These are phyloP conservation scores for Metopolophium dirhodum DNA, from an alignment of 1,140 invertebrate genomes.

Conservation along the genomic window DNA sequence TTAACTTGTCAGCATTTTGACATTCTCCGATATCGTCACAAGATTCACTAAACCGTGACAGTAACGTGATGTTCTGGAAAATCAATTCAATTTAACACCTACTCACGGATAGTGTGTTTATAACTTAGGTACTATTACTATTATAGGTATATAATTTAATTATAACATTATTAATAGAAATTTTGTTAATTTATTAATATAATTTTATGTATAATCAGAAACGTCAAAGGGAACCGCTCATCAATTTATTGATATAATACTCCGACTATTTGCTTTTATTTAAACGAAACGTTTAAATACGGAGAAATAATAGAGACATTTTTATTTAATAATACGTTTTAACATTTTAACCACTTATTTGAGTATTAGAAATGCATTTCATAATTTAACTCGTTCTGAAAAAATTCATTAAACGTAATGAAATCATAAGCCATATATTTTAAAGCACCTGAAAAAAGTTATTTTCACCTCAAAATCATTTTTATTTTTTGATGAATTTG, in stretches of 20 bases:
- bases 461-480: too few species aligned
- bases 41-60: conserved; percentile 64
- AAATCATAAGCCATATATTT: too few species aligned
- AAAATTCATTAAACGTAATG: too few species aligned
- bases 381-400: background rate
- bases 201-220: background rate
- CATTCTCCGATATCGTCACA: conserved; percentile 72
- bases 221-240: background rate
- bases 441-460: too few species aligned
- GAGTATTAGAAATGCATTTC: background rate
- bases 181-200: background rate
- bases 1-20: conserved; percentile 63
- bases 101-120: background rate
- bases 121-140: background rate
- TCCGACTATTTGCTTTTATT: background rate
- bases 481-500: too few species aligned
- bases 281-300: background rate
- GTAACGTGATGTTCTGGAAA: conserved; percentile 59
- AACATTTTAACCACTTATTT: background rate
- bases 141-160: background rate
- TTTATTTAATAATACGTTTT: background rate
- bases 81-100: background rate
- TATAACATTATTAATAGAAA: background rate
- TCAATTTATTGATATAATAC: background rate
- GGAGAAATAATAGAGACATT: background rate